Conservation (phyloP, 2,888 invertebrate genomes). For the Oscheius sp. region DNA sequence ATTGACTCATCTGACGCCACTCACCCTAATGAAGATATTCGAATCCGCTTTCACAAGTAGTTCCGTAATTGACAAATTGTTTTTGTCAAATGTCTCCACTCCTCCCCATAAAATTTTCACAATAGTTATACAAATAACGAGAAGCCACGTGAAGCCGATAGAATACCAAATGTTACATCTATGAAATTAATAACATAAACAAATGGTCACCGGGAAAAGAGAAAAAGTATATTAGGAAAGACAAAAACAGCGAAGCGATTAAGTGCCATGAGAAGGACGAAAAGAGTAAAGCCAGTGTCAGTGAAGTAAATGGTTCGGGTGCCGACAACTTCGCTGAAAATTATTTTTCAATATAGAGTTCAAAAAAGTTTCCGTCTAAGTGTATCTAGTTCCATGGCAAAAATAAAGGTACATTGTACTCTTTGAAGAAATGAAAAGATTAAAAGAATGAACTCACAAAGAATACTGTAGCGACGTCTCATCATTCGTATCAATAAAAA, state of each 20-base stretch:
- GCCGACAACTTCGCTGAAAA: slow-evolving; percentile 3
- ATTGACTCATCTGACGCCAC: neutral
- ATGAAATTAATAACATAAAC: neutral
- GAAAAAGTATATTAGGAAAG: neutral
- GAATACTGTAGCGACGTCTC: too few relatives aligned
- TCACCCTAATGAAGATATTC: slow-evolving; percentile 7
- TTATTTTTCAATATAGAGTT: neutral
- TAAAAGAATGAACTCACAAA: too few relatives aligned
- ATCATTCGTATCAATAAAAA: slow-evolving; percentile 14
- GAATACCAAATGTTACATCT: slow-evolving; percentile 10
- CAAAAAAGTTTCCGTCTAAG: too few relatives aligned
- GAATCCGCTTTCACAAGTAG: slow-evolving; percentile 4
- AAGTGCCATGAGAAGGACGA: slow-evolving; percentile 27
- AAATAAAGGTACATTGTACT: too few relatives aligned
- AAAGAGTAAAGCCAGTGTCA: slow-evolving; percentile 13
- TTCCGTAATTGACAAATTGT: slow-evolving; percentile 8
- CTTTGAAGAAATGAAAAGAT: too few relatives aligned
- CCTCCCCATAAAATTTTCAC: slow-evolving; percentile 16
- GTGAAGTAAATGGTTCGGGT: slow-evolving; percentile 14
- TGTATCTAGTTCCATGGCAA: too few relatives aligned
- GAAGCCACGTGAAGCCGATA: slow-evolving; percentile 11
- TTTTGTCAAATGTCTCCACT: slow-evolving; percentile 6
- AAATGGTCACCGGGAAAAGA: slow-evolving; percentile 5
- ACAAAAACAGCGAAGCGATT: slow-evolving; percentile 30
- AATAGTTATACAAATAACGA: neutral